Base-by-base conservation (phyloP, 2,113 vertebrate genomes). In the Eonycteris spelaea region DNA sequence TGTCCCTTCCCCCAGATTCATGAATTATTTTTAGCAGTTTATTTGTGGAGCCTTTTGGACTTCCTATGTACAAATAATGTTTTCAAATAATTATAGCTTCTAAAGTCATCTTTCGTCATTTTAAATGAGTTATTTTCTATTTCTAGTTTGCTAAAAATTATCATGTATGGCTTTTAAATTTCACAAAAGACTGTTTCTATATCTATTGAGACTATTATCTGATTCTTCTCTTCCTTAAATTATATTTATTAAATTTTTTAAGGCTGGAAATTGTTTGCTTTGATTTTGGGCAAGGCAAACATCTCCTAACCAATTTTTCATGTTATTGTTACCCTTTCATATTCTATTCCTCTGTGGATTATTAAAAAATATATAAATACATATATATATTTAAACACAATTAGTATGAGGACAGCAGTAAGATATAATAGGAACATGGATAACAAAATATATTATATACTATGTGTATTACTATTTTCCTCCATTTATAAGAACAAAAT, bases 161-260 rank as follows among this genome's bases (percentile, higher is more conserved):
- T 63, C 38, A 90, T 48, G 57, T 75, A 86, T 61, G 13, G 13
- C 21, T 71, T 89, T 77, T 67, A 10, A 95, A 73, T 90, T 83
- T 86, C 35, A 86, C 33, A 55, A 71, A 83, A 80, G 59, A 4
- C 3, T 33, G 82, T 94, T 83, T 43, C 33, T 90, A 15, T 51
- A 78, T 63, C 3, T 75, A 48, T 15, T 24, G 22, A 61, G 4
- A 93, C 74, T 61, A 89, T 57, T 61, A 92, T 88, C 88, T 88
- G 53, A 71, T 65, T 12, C 1, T 89, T 92, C 86, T 48, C 48
- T 95, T 71, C 4, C 22, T 87, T 91, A 91, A 51, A 24, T 61
- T 91, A 35, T 18, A 71, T 61, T 93, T 96, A 74, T 24, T 35
- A 21, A 33, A n/a, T 12, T 43, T 74, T 94, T 94, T 95, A 45